These are phyloP conservation scores for Meriones unguiculatus DNA, from an alignment of 2,113 vertebrate genomes.

Conservation along the genomic window DNA sequence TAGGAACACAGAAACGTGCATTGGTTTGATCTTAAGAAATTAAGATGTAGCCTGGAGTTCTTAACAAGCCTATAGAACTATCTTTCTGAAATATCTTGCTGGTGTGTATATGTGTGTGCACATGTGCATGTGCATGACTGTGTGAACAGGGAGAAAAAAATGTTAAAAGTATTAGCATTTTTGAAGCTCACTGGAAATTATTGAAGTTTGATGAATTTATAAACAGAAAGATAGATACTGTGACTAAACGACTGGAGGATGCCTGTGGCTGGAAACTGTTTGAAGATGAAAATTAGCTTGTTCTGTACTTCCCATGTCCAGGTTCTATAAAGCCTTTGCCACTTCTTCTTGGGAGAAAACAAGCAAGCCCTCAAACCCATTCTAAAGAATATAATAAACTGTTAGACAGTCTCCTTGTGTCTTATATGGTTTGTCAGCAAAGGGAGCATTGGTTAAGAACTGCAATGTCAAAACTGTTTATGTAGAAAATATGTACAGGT, in stretches of 20 bases:
- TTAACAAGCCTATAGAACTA: too few relatives aligned
- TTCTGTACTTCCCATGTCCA: not conserved
- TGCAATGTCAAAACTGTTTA: not conserved
- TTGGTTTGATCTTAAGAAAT: not conserved
- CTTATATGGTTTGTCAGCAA: not conserved
- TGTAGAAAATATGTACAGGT: not conserved
- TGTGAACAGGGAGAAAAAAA: not conserved
- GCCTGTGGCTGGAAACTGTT: not conserved
- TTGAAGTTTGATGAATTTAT: not conserved
- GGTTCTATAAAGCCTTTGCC: not conserved
- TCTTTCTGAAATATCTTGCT: too few relatives aligned
- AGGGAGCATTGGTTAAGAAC: not conserved
- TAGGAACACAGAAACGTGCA: not conserved
- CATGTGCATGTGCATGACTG: too few relatives aligned
- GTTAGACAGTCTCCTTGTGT: not conserved
- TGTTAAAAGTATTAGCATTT: not conserved
- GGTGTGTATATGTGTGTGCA: too few relatives aligned
- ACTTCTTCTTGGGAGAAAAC: not conserved
- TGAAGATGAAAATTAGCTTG: not conserved
- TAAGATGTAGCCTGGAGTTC: not conserved
- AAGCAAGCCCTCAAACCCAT: not conserved
- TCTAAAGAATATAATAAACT: not conserved
- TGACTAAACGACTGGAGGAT: not conserved
- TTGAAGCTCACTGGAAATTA: not conserved
- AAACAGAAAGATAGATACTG: not conserved